These are phyloP conservation scores for Bombus turneri DNA, from an alignment of 1,140 invertebrate genomes.

Conservation along the genomic window DNA sequence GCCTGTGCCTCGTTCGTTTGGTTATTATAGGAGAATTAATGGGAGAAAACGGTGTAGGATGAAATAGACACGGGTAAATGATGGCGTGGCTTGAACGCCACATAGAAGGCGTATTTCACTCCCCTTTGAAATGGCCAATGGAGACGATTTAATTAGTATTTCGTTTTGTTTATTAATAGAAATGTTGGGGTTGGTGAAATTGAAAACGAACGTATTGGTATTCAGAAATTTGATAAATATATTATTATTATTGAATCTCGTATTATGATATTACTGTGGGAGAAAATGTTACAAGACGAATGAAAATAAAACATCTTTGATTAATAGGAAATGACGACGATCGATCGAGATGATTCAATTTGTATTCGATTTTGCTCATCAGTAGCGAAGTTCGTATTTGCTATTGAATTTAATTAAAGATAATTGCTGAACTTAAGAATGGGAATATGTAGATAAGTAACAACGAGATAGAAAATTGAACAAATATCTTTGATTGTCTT, in stretches of 20 bases:
- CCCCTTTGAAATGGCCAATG: not conserved
- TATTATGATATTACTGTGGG: not conserved
- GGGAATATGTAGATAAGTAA: too few species aligned
- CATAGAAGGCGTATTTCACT: not conserved
- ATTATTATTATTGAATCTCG: not conserved
- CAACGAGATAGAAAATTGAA: not conserved
- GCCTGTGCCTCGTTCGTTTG: not conserved
- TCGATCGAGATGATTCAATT: too few species aligned
- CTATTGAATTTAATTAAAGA: too few species aligned
- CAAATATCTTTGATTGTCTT: not conserved
- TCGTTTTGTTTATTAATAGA: not conserved
- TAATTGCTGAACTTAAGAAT: too few species aligned
- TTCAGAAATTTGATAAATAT: not conserved
- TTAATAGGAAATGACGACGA: not conserved
- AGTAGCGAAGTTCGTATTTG: not conserved
- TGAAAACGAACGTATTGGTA: not conserved
- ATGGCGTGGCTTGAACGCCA: not conserved
- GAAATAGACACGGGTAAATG: slow-evolving; percentile 4
- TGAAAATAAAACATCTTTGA: not conserved
- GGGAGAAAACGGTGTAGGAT: slow-evolving; percentile 25
- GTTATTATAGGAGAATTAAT: slow-evolving; percentile 19
- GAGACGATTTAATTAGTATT: not conserved
- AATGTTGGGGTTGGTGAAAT: not conserved
- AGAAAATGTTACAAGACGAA: not conserved
- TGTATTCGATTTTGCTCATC: not conserved